These are phyloP conservation scores for Hapalemur alaotrensis DNA, from an alignment of 2,797 vertebrate genomes.

Conservation along the genomic window DNA sequence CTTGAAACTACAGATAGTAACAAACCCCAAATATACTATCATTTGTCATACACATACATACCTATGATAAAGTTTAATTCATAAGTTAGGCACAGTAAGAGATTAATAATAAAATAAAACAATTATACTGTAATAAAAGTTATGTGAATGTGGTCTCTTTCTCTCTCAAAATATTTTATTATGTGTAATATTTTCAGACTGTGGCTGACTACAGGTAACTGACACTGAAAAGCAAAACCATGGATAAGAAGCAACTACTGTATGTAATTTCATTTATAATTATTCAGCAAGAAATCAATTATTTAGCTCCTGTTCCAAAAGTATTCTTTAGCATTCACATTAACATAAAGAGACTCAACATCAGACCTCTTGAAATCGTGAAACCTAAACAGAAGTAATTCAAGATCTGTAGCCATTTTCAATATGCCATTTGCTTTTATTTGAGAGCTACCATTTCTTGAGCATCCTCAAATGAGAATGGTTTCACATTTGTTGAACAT, in stretches of 20 bases:
- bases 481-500: neutral
- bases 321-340: neutral
- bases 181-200: neutral
- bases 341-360: conserved; percentile 26
- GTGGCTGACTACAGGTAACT: neutral
- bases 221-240: neutral
- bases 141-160: neutral
- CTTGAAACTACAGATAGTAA: neutral
- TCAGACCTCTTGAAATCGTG: conserved; percentile 32
- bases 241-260: neutral
- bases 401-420: conserved; percentile 17
- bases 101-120: neutral
- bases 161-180: neutral
- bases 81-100: neutral
- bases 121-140: neutral
- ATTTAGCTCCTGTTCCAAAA: conserved; percentile 17
- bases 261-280: conserved; percentile 37
- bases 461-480: neutral
- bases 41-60: neutral
- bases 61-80: neutral
- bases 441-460: conserved; percentile 23
- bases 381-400: conserved; percentile 38
- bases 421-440: neutral
- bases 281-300: conserved; percentile 35
- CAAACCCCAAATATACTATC: neutral